Conservation (phyloP, 2,888 invertebrate genomes). For the Mythimna pallens region DNA sequence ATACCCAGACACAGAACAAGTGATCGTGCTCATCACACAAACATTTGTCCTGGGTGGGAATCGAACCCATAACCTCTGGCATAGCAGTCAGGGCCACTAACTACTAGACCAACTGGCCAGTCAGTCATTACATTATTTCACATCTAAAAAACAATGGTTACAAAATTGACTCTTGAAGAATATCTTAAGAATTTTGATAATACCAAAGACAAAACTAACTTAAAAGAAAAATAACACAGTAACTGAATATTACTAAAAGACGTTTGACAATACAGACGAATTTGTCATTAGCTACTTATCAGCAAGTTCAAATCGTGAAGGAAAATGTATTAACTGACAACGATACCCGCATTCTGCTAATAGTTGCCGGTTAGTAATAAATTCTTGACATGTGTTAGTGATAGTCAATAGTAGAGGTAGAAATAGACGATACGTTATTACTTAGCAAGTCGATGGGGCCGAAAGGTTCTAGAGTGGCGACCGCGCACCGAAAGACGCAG, state of each 20-base stretch:
- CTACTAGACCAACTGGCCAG: too few relatives aligned
- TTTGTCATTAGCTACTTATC: constrained; percentile 22
- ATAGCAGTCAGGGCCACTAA: too few relatives aligned
- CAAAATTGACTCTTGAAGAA: background rate
- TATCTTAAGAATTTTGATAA: too few relatives aligned
- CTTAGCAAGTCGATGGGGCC: too few relatives aligned
- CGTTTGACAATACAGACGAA: background rate
- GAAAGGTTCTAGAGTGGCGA: too few relatives aligned
- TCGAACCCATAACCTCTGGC: too few relatives aligned
- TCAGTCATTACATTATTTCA: too few relatives aligned
- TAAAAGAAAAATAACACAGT: background rate
- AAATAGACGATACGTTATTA: background rate
- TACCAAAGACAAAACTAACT: background rate
- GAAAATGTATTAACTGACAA: constrained; percentile 2
- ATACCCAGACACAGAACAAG: too few relatives aligned
- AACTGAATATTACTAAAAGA: background rate
- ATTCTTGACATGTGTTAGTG: constrained; percentile 44
- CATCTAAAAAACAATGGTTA: too few relatives aligned
- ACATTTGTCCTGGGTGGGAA: too few relatives aligned
- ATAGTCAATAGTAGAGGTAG: constrained; percentile 12
- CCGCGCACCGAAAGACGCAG: too few relatives aligned
- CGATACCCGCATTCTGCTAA: constrained; percentile 42
- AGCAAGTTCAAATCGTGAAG: constrained; percentile 17
- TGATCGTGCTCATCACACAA: too few relatives aligned
- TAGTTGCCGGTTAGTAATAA: constrained; percentile 32